These are phyloP conservation scores for Bellardia bayeri DNA, from an alignment of 2,888 invertebrate genomes.

Conservation along the genomic window DNA sequence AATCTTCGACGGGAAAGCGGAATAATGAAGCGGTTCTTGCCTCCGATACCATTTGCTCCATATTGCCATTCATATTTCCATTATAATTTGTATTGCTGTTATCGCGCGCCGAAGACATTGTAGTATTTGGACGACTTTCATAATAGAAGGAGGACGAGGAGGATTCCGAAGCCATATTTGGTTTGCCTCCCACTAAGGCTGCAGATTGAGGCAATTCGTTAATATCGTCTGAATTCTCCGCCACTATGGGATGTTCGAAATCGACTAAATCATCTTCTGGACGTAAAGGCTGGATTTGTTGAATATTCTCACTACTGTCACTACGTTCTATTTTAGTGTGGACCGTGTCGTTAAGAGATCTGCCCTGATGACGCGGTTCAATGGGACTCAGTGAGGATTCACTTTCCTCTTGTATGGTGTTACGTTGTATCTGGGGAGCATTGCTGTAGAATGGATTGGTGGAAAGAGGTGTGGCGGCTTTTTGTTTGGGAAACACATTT, in stretches of 20 bases:
- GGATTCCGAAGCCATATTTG: slow-evolving; percentile 64
- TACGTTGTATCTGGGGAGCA: slow-evolving; percentile 76
- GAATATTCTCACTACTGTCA: slow-evolving; percentile 73
- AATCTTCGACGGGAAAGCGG: slow-evolving; percentile 83
- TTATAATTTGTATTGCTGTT: slow-evolving; percentile 68
- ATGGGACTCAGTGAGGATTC: slow-evolving; percentile 57
- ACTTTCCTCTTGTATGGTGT: slow-evolving; percentile 75
- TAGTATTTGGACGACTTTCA: slow-evolving; percentile 61
- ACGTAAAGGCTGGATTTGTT: slow-evolving; percentile 47
- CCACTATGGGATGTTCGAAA: slow-evolving; percentile 82
- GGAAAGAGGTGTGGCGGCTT: slow-evolving; percentile 76
- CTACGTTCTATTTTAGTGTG: slow-evolving; percentile 78
- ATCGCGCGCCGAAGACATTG: background rate
- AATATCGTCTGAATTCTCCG: slow-evolving; percentile 68
- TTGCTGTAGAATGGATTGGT: slow-evolving; percentile 80
- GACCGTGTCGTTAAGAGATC: slow-evolving; percentile 58
- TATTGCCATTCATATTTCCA: slow-evolving; percentile 72
- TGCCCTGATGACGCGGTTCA: slow-evolving; percentile 69
- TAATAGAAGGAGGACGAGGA: slow-evolving; percentile 61
- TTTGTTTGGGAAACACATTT: slow-evolving; percentile 87
- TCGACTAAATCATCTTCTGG: slow-evolving; percentile 77
- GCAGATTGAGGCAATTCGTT: slow-evolving; percentile 76
- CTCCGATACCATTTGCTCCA: slow-evolving; percentile 81
- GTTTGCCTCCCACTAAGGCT: slow-evolving; percentile 74
- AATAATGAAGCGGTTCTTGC: slow-evolving; percentile 82